A percentile compares a stretch with the other conserved stretches of the same genome.
Conservation (phyloP, 2,797 vertebrate species). For the Coendou prehensilis region DNA sequence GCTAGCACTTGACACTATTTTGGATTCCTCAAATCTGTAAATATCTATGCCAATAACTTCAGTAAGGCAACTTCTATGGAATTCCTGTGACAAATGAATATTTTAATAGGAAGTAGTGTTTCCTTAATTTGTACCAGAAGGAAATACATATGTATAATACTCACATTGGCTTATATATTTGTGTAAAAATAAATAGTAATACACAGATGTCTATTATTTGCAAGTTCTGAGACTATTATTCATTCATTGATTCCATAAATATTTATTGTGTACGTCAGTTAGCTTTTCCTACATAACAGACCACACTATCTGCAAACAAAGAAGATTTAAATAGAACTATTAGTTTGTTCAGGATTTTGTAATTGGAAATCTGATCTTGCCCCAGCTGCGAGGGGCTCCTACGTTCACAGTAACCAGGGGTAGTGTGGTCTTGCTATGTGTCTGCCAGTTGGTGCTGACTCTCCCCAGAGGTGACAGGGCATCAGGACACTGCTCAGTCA, state of each 20-base stretch:
- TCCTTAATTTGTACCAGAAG: neutral
- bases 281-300: neutral
- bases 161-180: neutral
- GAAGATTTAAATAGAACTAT: neutral
- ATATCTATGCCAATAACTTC: neutral
- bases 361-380: neutral
- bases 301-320: neutral
- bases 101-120: neutral
- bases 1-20: neutral
- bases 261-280: neutral
- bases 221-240: neutral
- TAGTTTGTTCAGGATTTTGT: neutral
- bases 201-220: conserved; percentile 34
- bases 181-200: conserved; percentile 32
- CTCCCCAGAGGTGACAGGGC: neutral
- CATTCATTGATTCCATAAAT: conserved; percentile 28
- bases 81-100: neutral
- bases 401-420: neutral
- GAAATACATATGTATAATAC: conserved; percentile 26
- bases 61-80: neutral
- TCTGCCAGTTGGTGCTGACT: fast-evolving
- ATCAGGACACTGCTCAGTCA: fast-evolving
- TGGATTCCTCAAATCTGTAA: neutral
- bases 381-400: neutral
- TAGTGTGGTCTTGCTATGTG: fast-evolving